Percentiles rank a stretch among this genome's conserved stretches.
Conservation (phyloP, 2,797 vertebrate species). For the Ctenosaura bakeri region DNA sequence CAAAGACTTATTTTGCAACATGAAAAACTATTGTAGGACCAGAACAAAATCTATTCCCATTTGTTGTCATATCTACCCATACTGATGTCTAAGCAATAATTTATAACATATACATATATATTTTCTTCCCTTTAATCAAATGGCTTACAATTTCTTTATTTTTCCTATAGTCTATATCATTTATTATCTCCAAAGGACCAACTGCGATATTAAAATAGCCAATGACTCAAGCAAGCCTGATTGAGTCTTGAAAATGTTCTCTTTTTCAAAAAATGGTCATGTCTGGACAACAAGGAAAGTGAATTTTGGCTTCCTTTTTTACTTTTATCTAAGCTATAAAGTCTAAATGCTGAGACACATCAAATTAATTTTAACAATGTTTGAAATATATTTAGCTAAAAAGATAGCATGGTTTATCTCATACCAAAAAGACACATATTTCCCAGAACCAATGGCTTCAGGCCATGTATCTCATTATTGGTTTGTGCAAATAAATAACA, state of each 20-base stretch:
- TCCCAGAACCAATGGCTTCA: neutral
- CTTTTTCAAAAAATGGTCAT: neutral
- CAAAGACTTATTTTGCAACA: neutral
- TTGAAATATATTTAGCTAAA: neutral
- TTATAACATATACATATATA: neutral
- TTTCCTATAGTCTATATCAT: neutral
- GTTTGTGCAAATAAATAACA: neutral
- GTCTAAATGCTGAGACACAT: neutral
- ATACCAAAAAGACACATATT: neutral
- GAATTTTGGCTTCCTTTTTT: neutral
- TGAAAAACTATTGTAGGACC: neutral
- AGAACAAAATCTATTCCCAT: neutral
- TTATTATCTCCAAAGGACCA: neutral
- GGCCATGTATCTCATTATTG: neutral
- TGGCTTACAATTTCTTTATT: neutral
- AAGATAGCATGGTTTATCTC: neutral
- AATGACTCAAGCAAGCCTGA: neutral
- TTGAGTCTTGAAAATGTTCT: neutral
- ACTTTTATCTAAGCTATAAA: neutral
- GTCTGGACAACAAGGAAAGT: neutral
- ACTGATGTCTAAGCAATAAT: neutral
- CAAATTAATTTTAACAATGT: neutral
- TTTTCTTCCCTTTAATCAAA: neutral
- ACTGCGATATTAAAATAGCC: neutral
- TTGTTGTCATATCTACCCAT: neutral